Conservation (phyloP, 2,888 invertebrate species). For the Lamproptera curius region DNA sequence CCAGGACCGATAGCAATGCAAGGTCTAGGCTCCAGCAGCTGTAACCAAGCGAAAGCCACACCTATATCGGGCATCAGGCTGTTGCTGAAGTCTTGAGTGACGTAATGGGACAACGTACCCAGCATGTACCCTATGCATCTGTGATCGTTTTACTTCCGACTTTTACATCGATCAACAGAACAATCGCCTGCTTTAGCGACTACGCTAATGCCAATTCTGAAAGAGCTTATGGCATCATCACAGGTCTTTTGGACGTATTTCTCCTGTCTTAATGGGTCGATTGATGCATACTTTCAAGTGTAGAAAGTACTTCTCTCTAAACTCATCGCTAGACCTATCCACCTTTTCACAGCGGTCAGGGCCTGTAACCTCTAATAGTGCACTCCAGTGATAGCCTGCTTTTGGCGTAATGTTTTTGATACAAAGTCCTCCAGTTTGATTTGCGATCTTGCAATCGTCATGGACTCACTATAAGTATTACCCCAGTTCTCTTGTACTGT, state of each 20-base stretch:
- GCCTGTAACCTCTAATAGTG: neutral
- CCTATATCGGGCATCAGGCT: neutral
- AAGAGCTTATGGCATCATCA: neutral
- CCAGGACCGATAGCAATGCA: no score
- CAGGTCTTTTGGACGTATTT: slow-evolving; percentile 5
- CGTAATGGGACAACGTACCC: slow-evolving; percentile 10
- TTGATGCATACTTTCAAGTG: slow-evolving; percentile 9
- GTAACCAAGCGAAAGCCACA: slow-evolving; percentile 2
- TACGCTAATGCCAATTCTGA: neutral
- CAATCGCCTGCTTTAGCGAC: slow-evolving; percentile 9
- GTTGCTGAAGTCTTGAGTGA: neutral
- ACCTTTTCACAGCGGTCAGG: neutral
- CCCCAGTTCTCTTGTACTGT: neutral
- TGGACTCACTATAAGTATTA: neutral
- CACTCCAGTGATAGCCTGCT: neutral
- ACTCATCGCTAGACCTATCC: neutral
- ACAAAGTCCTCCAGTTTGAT: neutral
- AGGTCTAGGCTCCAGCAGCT: slow-evolving; percentile 16
- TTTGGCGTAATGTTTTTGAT: neutral
- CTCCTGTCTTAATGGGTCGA: slow-evolving; percentile 6
- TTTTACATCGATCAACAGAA: slow-evolving; percentile 2
- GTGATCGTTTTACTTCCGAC: slow-evolving; percentile 1
- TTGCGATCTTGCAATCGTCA: neutral
- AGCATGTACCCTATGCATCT: neutral
- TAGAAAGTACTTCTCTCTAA: neutral